These are phyloP conservation scores for Synergus japonicus DNA, from an alignment of 2,888 invertebrate genomes.

Conservation along the genomic window DNA sequence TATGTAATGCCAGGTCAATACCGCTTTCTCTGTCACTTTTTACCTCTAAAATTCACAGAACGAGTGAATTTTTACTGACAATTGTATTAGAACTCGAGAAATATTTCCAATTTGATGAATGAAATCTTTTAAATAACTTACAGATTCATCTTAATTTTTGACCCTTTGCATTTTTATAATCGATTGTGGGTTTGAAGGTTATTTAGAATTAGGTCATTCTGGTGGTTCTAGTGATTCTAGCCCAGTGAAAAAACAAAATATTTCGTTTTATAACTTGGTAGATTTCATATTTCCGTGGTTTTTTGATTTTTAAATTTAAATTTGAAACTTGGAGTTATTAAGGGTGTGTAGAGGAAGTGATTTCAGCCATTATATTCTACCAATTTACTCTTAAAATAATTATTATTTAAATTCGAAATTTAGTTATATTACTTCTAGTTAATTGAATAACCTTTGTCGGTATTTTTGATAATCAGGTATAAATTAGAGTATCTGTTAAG, in stretches of 20 bases:
- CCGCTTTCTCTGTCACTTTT: slow-evolving; percentile 54
- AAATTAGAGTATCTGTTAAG: background rate
- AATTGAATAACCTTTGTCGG: background rate
- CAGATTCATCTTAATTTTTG: background rate
- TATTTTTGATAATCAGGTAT: background rate
- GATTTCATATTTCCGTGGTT: background rate
- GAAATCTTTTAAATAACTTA: background rate
- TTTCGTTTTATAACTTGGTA: background rate
- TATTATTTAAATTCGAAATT: too few species aligned
- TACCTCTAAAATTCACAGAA: slow-evolving; percentile 32
- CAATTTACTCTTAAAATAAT: too few species aligned
- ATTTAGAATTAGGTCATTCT: slow-evolving; percentile 18
- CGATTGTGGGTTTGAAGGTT: slow-evolving; percentile 33
- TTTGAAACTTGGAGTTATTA: background rate
- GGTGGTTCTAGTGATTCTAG: background rate
- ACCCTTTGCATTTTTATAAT: background rate
- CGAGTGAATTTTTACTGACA: background rate
- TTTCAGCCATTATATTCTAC: too few species aligned
- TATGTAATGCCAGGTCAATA: slow-evolving; percentile 76
- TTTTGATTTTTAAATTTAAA: background rate
- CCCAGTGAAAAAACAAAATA: background rate
- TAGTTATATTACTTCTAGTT: background rate
- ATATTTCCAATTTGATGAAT: background rate
- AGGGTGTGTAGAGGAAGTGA: too few species aligned
- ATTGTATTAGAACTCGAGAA: background rate